Evolutionary conservation across 2,888 invertebrate species (phyloP), one percentile per base, ranked within the genome.

Genomic region (Chrysotoxum bicinctum): DNA sequence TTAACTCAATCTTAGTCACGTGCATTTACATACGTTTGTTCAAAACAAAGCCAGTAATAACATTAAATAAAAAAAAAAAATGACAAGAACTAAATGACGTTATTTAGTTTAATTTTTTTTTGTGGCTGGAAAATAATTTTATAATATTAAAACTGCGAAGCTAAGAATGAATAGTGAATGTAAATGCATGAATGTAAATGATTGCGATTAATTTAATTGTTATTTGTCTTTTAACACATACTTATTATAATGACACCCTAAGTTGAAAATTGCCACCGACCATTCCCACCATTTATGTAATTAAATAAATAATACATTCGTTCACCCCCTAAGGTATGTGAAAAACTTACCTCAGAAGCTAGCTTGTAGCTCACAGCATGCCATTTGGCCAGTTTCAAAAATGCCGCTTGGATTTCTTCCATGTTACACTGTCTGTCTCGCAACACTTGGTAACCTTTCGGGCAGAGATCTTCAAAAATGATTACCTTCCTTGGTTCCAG

Each of bases 311-410:
- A n/a, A n/a, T n/a, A n/a, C n/a, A n/a, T n/a, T n/a, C n/a, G n/a
- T n/a, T n/a, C n/a, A n/a, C n/a, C n/a, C n/a, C n/a, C n/a, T n/a
- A n/a, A n/a, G n/a, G n/a, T n/a, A n/a, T n/a, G 1, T 21, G 10
- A 14, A 32, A 7, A 21, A 48, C n/a, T 68, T 16, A 37, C 52
- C 52, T 52, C 23, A 12, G 52, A 26, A 23, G 14, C 76, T 21
- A 87, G 40, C 32, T 87, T 87, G 19, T 87, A 87, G 70, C 88
- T 88, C 21, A 86, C 81, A 16, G 88, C 90, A 64, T 90, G 90
- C 79, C 87, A 87, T 40, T 89, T 89, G 14, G 89, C 89, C 7
- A 78, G 2, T 62, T 76, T 68, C 12, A 52, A 35, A 8, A 69
- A 16, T 4, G 52, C 60, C 1, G 14, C 26, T 32, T 69, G 69